Base-by-base conservation (phyloP, 2,888 invertebrate species). In the Coelopa pilipes region DNA sequence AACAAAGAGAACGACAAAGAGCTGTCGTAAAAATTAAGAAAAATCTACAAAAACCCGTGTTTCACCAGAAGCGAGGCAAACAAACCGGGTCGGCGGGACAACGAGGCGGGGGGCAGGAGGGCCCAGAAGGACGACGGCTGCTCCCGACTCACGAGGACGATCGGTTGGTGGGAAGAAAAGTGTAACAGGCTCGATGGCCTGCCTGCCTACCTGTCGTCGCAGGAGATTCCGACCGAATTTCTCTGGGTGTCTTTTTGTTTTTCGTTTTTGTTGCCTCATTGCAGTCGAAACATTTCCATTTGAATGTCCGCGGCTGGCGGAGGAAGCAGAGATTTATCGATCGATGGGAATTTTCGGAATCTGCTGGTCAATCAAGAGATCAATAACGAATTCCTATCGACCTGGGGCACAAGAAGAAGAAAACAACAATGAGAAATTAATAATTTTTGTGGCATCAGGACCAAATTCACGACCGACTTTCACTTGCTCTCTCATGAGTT, bases 1-100 rank as follows among this genome's bases (percentile, higher is more conserved):
- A 70, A 66, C 19, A 49, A 15, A 66, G 50, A 66, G 19, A 66
- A 60, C 71, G 63, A 63, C 62, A 50, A 71, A 45, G 53, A 71
- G 46, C 53, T 71, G 65, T 71, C 71, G 71, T 65, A 55, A 71
- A 71, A 71, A 71, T 71, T 71, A 63, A 63, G 71, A 71, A 50
- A 65, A 65, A 71, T 71, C 71, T 71, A 71, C 65, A 71, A 71
- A 71, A 71, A 70, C 49, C 45, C 57, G 53, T 34, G 57, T 57
- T 69, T 57, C 57, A 46, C 46, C 55, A 19, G 69, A 69, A 69
- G 46, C 7, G 19, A 17, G 50, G 24, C 21, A 12, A 19, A 21
- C 21, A 55, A 19, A 55, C 17, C 17, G 17, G 24, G 21, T 13
- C 21, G 17, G 63, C 17, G 7, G 53, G 24, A 67, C 34, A 13